phyloP scores from a whole-genome alignment of 2,888 invertebrate species.

The Agrenia bidenticulata region DNA sequence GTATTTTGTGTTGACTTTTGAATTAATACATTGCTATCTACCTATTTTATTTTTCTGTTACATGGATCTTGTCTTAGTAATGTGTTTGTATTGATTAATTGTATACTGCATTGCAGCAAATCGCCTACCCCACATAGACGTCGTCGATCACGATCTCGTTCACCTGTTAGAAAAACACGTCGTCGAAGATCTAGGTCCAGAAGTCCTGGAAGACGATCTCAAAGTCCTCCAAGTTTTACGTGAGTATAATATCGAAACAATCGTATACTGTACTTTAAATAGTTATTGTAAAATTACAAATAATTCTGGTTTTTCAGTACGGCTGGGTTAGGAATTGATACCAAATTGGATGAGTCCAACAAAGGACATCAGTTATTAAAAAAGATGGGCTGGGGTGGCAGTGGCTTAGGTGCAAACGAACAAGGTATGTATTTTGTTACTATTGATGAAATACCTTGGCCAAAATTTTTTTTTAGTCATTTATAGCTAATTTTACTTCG shows the following conservation, averaged over 20 bases:
- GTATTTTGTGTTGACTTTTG: constrained; percentile 2
- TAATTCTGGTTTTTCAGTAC: constrained; percentile 27
- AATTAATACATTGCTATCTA: not conserved
- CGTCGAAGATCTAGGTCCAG: constrained; percentile 47
- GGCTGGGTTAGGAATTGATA: constrained; percentile 46
- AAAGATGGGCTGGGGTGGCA: constrained; percentile 98
- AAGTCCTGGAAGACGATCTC: constrained; percentile 58
- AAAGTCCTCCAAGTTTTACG: constrained; percentile 55
- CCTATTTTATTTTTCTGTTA: too few species aligned
- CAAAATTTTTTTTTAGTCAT: too few species aligned
- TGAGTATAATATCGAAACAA: constrained; percentile 28
- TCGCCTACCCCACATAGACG: constrained; percentile 43
- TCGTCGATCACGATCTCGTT: constrained; percentile 56
- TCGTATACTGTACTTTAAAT: too few species aligned
- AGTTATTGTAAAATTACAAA: too few species aligned
- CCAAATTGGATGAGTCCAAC: constrained; percentile 72
- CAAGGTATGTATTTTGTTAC: constrained; percentile 77
- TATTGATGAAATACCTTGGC: too few species aligned
- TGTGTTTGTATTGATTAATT: too few species aligned
- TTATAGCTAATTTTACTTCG: too few species aligned
- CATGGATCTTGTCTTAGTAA: too few species aligned
- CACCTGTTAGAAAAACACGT: constrained; percentile 55
- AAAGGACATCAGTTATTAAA: constrained; percentile 95
- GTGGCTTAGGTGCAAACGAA: constrained; percentile 88
- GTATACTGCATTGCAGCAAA: constrained; percentile 33